Evolutionary conservation across 2,888 invertebrate species (phyloP).

Genomic region (Euzetes globulus): DNA sequence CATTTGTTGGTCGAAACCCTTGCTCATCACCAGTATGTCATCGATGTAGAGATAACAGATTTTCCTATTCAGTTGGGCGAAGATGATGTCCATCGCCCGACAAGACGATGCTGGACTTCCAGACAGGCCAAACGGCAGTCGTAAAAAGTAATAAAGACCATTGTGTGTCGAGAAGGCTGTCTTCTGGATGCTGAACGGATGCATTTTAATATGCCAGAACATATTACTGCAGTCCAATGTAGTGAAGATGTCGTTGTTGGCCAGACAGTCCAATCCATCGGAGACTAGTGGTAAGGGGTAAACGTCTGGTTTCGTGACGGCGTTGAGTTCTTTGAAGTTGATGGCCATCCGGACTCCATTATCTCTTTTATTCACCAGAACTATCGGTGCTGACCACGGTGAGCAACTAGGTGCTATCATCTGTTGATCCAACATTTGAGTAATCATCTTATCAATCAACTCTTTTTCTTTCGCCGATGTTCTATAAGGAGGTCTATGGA

Average conservation of each 20-base stretch:
- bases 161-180: too few species aligned
- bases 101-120: background rate
- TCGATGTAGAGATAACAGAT: background rate
- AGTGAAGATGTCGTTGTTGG: too few species aligned
- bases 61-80: background rate
- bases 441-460: background rate
- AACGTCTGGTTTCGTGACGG: too few species aligned
- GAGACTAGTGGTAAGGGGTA: too few species aligned
- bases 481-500: background rate
- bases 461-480: background rate
- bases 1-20: background rate
- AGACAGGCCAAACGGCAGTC: background rate
- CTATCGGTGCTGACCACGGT: too few species aligned
- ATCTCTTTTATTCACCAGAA: constrained; percentile 27
- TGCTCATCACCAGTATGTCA: background rate
- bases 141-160: too few species aligned
- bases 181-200: too few species aligned
- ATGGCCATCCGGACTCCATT: background rate
- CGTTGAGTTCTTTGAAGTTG: too few species aligned
- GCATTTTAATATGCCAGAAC: too few species aligned
- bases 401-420: background rate
- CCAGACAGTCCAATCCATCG: too few species aligned
- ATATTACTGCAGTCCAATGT: too few species aligned
- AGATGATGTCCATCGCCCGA: background rate
- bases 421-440: background rate